A percentile compares a stretch with the other conserved stretches of the same genome.
These are phyloP conservation scores for Cromileptes altivelis DNA, from an alignment of 2,113 vertebrate species.

Conservation along the genomic window DNA sequence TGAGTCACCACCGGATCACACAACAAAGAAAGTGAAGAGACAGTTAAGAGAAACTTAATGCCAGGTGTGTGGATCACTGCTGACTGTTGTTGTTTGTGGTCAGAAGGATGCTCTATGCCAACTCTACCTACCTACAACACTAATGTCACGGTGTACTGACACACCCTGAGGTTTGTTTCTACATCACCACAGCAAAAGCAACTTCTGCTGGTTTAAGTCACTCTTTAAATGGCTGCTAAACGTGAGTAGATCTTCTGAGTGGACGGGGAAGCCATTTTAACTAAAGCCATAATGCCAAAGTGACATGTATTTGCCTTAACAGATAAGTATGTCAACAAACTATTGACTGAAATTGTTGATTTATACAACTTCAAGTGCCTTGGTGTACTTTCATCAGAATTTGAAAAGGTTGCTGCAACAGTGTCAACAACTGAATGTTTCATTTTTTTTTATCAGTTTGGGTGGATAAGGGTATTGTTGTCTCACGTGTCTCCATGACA, in stretches of 20 bases:
- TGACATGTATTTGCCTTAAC: slow-evolving; percentile 44
- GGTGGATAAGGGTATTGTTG: background rate
- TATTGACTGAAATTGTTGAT: background rate
- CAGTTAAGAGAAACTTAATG: background rate
- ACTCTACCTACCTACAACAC: background rate
- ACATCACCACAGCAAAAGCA: background rate
- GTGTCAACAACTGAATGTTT: slow-evolving; percentile 22
- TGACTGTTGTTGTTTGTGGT: background rate
- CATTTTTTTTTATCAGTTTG: background rate
- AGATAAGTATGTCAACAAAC: background rate
- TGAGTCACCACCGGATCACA: background rate
- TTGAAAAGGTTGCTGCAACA: slow-evolving; percentile 26
- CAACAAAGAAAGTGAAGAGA: background rate
- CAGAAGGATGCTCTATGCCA: background rate
- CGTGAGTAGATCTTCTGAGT: background rate
- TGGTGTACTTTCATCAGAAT: slow-evolving; percentile 10
- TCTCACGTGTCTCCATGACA: slow-evolving; percentile 9
- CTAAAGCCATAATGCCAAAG: slow-evolving; percentile 41
- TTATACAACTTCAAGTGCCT: slow-evolving; percentile 35
- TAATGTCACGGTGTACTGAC: slow-evolving; percentile 2
- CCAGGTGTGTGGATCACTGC: background rate
- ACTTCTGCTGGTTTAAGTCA: background rate
- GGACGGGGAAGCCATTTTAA: background rate
- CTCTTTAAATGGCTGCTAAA: background rate
- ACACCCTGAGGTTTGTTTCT: background rate